These are phyloP conservation scores for Lacerta bilineata DNA, from an alignment of 2,797 vertebrate species.

Conservation along the genomic window DNA sequence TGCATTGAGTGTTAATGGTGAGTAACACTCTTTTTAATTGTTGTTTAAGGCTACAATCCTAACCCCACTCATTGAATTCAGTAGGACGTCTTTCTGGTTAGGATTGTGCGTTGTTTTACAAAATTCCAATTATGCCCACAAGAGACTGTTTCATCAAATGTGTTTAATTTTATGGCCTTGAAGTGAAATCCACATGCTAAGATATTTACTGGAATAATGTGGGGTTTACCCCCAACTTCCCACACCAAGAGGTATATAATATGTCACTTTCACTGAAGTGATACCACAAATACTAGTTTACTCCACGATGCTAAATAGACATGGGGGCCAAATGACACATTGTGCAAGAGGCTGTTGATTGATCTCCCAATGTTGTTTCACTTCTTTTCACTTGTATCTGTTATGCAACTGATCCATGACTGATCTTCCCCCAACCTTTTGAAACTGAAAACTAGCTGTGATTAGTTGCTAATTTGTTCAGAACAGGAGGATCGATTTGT, in stretches of 20 bases:
- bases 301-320: background rate
- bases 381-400: background rate
- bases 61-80: too few species aligned
- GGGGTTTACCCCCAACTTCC: background rate
- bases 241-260: background rate
- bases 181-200: background rate
- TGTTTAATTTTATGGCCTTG: background rate
- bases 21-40: background rate
- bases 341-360: background rate
- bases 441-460: background rate
- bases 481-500: background rate
- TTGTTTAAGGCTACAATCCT: slow-evolving; percentile 23
- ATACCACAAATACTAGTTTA: background rate
- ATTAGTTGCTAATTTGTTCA: background rate
- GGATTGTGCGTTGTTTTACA: background rate
- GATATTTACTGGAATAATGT: background rate
- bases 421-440: background rate
- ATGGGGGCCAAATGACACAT: background rate
- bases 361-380: background rate
- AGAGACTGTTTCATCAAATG: slow-evolving; percentile 17
- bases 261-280: background rate
- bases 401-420: background rate
- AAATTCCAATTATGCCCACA: background rate
- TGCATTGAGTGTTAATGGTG: background rate
- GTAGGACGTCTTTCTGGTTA: too few species aligned